phyloP scores from a whole-genome alignment of 2,888 invertebrate species.

The Nephrotoma flavescens region DNA sequence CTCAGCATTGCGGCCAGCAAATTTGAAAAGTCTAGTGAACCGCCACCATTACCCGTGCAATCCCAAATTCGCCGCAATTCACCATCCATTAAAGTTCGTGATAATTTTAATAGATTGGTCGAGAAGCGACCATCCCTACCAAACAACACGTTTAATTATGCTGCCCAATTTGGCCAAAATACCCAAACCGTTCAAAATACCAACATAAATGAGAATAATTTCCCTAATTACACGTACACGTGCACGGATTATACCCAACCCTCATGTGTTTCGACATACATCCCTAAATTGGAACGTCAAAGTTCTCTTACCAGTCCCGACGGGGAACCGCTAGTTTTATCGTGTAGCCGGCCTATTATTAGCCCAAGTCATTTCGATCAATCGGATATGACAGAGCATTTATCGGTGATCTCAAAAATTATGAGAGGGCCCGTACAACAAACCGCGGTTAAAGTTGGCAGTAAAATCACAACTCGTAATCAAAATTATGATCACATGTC shows the following conservation, averaged over 20 bases:
- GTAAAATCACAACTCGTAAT: constrained; percentile 24
- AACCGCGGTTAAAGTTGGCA: constrained; percentile 45
- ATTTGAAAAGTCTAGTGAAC: constrained; percentile 33
- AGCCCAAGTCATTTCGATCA: constrained; percentile 13
- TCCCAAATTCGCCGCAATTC: constrained; percentile 6
- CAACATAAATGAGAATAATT: background rate
- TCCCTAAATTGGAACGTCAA: constrained; percentile 26
- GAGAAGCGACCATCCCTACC: constrained; percentile 27
- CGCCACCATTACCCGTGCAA: background rate
- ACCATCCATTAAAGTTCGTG: constrained; percentile 8
- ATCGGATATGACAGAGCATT: constrained; percentile 40
- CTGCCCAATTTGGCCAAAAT: constrained; percentile 16
- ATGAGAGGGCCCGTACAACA: constrained; percentile 62
- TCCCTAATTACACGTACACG: constrained; percentile 25
- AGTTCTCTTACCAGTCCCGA: constrained; percentile 26
- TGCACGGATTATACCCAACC: constrained; percentile 37
- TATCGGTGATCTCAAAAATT: constrained; percentile 52
- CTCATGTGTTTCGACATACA: constrained; percentile 28
- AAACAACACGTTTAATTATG: constrained; percentile 17
- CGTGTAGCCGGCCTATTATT: constrained; percentile 23
- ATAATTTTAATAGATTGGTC: constrained; percentile 5
- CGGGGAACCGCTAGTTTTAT: constrained; percentile 26
- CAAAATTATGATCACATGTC: constrained; percentile 24
- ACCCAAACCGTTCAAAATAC: constrained; percentile 10
- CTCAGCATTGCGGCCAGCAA: constrained; percentile 38